Percentiles rank a stretch among this genome's conserved stretches.
phyloP scores from a whole-genome alignment of 2,113 vertebrate species.

The Microtus ochrogaster region DNA sequence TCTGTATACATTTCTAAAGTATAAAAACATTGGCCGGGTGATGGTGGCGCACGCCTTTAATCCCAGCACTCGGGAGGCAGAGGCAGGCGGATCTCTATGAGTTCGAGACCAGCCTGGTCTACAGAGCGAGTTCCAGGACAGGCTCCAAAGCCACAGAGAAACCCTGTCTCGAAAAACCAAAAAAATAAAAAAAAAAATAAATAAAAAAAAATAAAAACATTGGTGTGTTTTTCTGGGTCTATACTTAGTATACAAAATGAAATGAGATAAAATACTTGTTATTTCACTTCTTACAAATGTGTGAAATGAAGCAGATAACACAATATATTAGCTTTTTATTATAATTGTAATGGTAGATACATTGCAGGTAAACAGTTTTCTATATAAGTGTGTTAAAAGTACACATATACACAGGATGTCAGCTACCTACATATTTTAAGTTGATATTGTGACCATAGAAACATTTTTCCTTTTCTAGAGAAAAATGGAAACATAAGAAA shows the following conservation, averaged over 20 bases:
- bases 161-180: too few relatives aligned
- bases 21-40: not conserved
- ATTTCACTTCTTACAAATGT: constrained; percentile 30
- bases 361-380: not conserved
- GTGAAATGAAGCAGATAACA: not conserved
- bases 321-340: constrained; percentile 50
- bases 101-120: too few relatives aligned
- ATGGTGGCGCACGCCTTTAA: too few relatives aligned
- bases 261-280: not conserved
- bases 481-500: not conserved
- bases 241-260: not conserved
- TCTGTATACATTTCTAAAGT: not conserved
- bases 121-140: too few relatives aligned
- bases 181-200: too few relatives aligned
- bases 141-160: too few relatives aligned
- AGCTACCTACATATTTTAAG: not conserved
- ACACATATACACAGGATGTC: not conserved
- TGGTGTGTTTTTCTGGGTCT: not conserved
- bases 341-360: not conserved
- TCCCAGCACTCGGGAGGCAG: too few relatives aligned
- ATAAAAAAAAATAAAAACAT: constrained; percentile 10
- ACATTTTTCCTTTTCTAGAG: constrained; percentile 32
- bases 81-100: too few relatives aligned
- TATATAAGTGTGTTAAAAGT: not conserved
- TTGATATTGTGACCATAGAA: not conserved